Base-by-base conservation (phyloP, 2,113 vertebrate genomes). In the Thunnus maccoyii region DNA sequence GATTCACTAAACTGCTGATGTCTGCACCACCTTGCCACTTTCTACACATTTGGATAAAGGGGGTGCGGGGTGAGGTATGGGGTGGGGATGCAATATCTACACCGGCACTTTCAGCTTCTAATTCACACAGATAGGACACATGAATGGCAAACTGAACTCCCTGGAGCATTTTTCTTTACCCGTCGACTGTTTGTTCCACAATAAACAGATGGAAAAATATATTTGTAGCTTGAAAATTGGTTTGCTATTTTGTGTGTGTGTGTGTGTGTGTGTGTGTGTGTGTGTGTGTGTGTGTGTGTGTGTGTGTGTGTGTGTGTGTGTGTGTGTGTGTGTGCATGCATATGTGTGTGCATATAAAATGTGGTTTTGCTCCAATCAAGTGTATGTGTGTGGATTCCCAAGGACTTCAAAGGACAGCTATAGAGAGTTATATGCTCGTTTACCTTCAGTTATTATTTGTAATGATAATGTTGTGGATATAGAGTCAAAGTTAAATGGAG, bases 1-100 rank as follows among this genome's bases (percentile, higher is more conserved):
- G 63, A 83, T 81, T 87, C 52, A 54, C 70, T 73, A 72, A 93
- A 92, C 78, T 90, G 90, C 91, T 93, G 92, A 92, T 79, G 84
- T 88, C 67, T 71, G 92, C 92, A 92, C 65, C 68, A 69, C 72
- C 50, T 27, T 55, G 58, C 71, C 51, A 83, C 76, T 84, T 75
- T 87, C 67, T 89, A 78, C 80, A 90, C 84, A 84, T 88, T 79
- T 85, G 83, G 77, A 90, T 86, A 84, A 85, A 64, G 57, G 27
- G 27, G 11, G 64, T 47, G 41, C 5, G 47, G 2, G 1, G 18
- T 55, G 52, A 36, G 75, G 54, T 27, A 2, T 10, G 46, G 51
- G 8, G 50, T 10, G 46, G 51, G 8, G 50, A 14, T 3, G 74
- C 68, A 81, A 72, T 76, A 86, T 84, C 72, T 86, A 73, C 65